These are phyloP conservation scores for Endomychus coccineus DNA, from an alignment of 2,888 invertebrate species.

Conservation along the genomic window DNA sequence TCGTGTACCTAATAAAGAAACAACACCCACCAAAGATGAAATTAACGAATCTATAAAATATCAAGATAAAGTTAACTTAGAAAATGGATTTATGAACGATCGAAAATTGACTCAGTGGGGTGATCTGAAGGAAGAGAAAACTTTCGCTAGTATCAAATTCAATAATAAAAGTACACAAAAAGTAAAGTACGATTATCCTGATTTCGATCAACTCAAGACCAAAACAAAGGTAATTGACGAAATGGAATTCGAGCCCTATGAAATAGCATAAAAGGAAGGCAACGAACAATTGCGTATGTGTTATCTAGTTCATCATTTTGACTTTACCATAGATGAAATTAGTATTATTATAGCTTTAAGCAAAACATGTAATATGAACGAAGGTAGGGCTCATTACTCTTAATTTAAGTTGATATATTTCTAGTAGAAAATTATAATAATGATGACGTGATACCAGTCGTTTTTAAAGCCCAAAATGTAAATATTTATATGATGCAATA, in stretches of 20 bases:
- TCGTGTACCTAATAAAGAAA: conserved; percentile 11
- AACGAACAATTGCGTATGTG: no score
- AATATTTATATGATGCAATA: no score
- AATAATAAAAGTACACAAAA: conserved; percentile 26
- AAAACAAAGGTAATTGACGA: conserved; percentile 63
- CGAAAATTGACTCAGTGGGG: conserved; percentile 30
- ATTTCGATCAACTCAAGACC: conserved; percentile 49
- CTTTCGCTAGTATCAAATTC: conserved; percentile 23
- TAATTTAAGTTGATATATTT: no score
- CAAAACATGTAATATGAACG: no score
- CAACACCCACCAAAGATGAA: conserved; percentile 24
- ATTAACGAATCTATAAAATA: conserved; percentile 35
- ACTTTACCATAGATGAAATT: no score
- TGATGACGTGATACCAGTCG: no score
- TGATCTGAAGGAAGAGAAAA: conserved; percentile 31
- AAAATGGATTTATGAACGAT: no score
- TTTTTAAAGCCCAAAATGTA: no score
- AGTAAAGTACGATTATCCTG: conserved; percentile 37
- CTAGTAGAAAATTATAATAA: no score
- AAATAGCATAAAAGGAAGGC: conserved; percentile 37
- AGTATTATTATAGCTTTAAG: no score
- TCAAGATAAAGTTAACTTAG: conserved; percentile 34
- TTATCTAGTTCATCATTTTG: no score
- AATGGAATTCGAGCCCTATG: conserved; percentile 68
- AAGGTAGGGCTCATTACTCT: no score